Base-by-base conservation (phyloP, 2,888 invertebrate species). In the Noctua pronuba region DNA sequence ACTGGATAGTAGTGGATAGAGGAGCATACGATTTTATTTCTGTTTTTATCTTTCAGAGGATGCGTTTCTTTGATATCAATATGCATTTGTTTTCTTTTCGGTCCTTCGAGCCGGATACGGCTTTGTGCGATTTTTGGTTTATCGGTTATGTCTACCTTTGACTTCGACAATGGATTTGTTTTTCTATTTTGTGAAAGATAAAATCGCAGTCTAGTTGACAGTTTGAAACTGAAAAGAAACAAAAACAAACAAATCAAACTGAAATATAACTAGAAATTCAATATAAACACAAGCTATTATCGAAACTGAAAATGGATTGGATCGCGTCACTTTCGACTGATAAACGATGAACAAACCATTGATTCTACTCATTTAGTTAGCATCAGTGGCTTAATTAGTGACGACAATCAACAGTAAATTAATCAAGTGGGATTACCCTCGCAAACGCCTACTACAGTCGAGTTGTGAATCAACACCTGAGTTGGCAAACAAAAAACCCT, bases 401-500 rank as follows among this genome's bases (percentile, higher is more conserved):
- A 71, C 52, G 64, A 75, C 68, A 78, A 72, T 82, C 73, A 85
- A 72, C 67, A 60, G 64, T 78, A 78, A 85, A 85, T 84, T 84
- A 74, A 84, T 82, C 64, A 74, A 85, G 67, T 49, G 35, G 83
- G 67, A 82, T 85, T 78, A 83, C 52, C 58, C 60, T 73, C 82
- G 64, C 77, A 72, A 70, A 66, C 35, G 81, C 38, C 60, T 76
- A 65, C 46, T 81, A 73, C 73, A 69, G 68, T 62, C 24, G 49
- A 66, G 75, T 79, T 67, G 71, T 55, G 75, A 88, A 90, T 88
- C 90, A 89, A 91, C 92, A 91, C 88, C 90, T 89, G 90, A 84
- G 84, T 79, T 85, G 77, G 88, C 88, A 90, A 90, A 89, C 90
- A 92, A 92, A 91, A 90, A 88, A 86, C 81, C 84, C 77, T 77